Evolutionary conservation across 2,888 invertebrate genomes (phyloP).

Genomic region (Lithosia quadra): DNA sequence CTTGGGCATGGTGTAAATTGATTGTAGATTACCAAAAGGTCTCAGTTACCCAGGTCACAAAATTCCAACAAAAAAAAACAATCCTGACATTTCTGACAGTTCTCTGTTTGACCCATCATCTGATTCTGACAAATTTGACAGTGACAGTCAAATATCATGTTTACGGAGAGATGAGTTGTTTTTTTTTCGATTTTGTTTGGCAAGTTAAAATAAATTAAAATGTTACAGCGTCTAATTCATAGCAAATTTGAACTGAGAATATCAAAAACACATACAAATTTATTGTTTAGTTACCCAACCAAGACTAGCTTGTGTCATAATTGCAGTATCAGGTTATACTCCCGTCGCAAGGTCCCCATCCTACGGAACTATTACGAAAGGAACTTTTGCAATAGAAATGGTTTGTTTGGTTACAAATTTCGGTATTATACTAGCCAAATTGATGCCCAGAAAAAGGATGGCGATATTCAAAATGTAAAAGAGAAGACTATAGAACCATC

Average conservation of each 20-base stretch:
- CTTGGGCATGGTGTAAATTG: no score
- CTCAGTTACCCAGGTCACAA: neutral
- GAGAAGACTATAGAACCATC: slow-evolving; percentile 65
- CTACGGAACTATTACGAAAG: slow-evolving; percentile 74
- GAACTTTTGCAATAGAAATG: slow-evolving; percentile 62
- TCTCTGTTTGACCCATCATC: neutral
- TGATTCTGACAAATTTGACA: no score
- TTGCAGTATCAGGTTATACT: slow-evolving; percentile 77
- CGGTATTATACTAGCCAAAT: slow-evolving; percentile 76
- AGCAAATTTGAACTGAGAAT: slow-evolving; percentile 71
- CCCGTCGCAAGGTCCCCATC: slow-evolving; percentile 68
- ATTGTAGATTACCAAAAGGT: neutral
- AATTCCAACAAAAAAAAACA: neutral
- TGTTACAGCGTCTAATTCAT: slow-evolving; percentile 74
- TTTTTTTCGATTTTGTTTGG: slow-evolving; percentile 43
- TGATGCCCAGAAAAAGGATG: slow-evolving; percentile 73
- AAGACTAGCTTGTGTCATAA: slow-evolving; percentile 70
- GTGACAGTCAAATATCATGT: slow-evolving; percentile 40
- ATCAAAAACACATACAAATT: slow-evolving; percentile 66
- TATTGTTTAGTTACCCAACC: slow-evolving; percentile 61
- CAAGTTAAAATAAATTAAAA: slow-evolving; percentile 62
- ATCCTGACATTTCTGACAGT: neutral
- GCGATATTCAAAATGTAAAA: slow-evolving; percentile 61
- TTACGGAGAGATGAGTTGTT: slow-evolving; percentile 47
- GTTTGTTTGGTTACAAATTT: slow-evolving; percentile 64